These are phyloP conservation scores for Intellagama lesueurii DNA, from an alignment of 2,797 vertebrate species.

Conservation along the genomic window DNA sequence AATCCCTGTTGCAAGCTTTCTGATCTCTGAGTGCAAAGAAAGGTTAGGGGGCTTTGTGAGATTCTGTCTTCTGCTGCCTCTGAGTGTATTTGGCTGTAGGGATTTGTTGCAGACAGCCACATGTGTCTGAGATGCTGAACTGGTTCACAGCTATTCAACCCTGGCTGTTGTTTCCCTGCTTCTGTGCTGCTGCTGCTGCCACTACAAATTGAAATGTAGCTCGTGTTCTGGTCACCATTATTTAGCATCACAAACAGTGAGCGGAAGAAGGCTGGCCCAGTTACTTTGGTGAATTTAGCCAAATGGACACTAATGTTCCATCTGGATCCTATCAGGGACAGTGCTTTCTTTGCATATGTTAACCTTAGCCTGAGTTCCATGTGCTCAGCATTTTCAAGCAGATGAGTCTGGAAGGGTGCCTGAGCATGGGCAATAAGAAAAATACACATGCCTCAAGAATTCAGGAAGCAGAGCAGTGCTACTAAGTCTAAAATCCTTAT, in stretches of 20 bases:
- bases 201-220: constrained; percentile 36
- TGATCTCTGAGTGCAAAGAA: constrained; percentile 11
- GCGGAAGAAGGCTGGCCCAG: constrained; percentile 33
- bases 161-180: neutral
- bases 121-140: constrained; percentile 21
- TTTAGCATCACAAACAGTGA: constrained; percentile 29
- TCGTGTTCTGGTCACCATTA: constrained; percentile 27
- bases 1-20: neutral
- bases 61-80: neutral
- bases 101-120: constrained; percentile 26
- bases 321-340: constrained; percentile 13
- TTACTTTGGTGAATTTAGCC: constrained; percentile 26
- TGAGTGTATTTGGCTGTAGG: neutral
- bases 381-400: constrained; percentile 21
- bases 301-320: constrained; percentile 25
- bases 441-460: neutral
- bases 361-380: constrained; percentile 9
- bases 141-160: constrained; percentile 12
- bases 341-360: constrained; percentile 31
- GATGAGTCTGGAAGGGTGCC: neutral
- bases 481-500: neutral
- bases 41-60: constrained; percentile 18
- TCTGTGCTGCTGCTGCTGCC: neutral
- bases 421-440: neutral
- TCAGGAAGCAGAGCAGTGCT: neutral